These are phyloP conservation scores for Chlorodrepanis virens DNA, from an alignment of 2,113 vertebrate species.

Conservation along the genomic window DNA sequence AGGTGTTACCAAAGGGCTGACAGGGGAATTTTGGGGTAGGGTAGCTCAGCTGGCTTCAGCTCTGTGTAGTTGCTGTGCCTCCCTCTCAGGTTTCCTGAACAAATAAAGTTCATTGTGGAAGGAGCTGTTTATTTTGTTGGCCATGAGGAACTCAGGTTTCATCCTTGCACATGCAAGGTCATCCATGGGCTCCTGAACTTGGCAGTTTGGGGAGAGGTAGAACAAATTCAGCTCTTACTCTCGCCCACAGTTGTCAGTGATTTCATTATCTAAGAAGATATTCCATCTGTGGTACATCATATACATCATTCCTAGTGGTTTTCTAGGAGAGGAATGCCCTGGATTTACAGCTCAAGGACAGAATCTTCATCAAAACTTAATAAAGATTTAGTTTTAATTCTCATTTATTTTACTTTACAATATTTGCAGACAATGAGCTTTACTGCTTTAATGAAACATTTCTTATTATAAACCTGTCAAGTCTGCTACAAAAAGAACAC, in stretches of 20 bases:
- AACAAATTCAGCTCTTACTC: background rate
- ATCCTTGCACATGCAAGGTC: background rate
- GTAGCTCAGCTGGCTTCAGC: background rate
- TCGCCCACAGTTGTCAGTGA: background rate
- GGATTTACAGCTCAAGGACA: constrained; percentile 7
- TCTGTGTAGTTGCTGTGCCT: background rate
- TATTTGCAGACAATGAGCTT: background rate
- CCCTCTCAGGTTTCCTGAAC: background rate
- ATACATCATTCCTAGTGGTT: background rate
- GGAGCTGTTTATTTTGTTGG: background rate
- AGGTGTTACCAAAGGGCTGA: background rate
- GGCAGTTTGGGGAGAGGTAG: background rate
- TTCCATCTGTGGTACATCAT: background rate
- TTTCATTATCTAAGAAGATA: background rate
- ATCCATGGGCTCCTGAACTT: background rate
- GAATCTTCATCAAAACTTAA: constrained; percentile 10
- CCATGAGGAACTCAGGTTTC: background rate
- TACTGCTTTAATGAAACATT: background rate
- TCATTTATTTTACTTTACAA: constrained; percentile 16
- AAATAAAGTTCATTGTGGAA: background rate
- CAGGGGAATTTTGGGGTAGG: background rate
- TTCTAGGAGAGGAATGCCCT: background rate
- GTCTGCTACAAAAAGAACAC: background rate
- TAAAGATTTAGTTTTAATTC: constrained; percentile 22
- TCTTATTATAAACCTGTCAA: background rate